Evolutionary conservation across 2,888 invertebrate species (phyloP), one percentile per base, ranked within the genome.

Genomic region (Hartigia nigra): DNA sequence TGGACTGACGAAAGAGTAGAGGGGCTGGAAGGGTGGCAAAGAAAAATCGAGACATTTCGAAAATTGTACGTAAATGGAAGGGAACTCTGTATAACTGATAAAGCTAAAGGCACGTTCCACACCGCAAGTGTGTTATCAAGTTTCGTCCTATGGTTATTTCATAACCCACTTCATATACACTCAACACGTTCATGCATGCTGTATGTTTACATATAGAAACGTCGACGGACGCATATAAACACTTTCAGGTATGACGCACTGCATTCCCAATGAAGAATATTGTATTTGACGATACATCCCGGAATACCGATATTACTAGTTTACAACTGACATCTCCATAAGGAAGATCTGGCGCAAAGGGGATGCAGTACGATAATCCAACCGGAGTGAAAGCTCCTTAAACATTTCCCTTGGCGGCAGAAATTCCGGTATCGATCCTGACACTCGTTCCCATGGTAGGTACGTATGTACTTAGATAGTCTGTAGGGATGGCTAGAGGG

Each of bases 121-220:
- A 84, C 82, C 80, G 84, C 83, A 80, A 83, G 79, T 80, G 74
- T 81, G 81, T 86, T 86, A 85, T 85, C 85, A 83, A 86, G 86
- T 84, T 86, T 84, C 81, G 81, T 82, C 79, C 79, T 81, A 81
- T 80, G 83, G 83, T 84, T 86, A 85, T 85, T 86, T 86, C 81
- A 82, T 83, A 81, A 80, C 80, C 78, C 76, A 79, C 82, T 74
- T 72, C 79, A 77, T 83, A 85, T 85, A 83, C n/a, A 85, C 82
- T 84, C 83, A 76, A 77, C 80, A 78, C 79, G 78, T 81, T 83
- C 82, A 80, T 84, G 81, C 82, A 84, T 84, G 84, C 82, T 78
- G 81, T 82, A 82, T 80, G 82, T 76, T 76, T 69, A 70, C 76
- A 77, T 37, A 76, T 37, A 37, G 77, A 76, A 12, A 76, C 69